A percentile compares a stretch with the other conserved stretches of the same genome.
phyloP scores from a whole-genome alignment of 1,140 invertebrate genomes.

The Eciton burchellii region DNA sequence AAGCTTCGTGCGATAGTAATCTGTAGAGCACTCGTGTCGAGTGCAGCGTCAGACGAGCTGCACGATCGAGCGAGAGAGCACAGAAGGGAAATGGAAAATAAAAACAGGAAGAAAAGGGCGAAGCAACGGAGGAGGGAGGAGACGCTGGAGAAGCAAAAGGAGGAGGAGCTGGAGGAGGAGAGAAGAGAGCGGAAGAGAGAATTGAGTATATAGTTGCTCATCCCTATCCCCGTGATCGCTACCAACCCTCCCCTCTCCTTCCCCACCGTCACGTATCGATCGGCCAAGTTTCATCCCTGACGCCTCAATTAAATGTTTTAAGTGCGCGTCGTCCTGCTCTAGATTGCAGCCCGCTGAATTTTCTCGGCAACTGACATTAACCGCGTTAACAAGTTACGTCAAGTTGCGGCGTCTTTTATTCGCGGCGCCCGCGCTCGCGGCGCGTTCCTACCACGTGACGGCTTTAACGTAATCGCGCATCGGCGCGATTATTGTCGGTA shows the following conservation, averaged over 20 bases:
- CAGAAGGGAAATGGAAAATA: conserved; percentile 13
- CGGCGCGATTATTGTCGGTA: neutral
- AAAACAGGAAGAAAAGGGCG: neutral
- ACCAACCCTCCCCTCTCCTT: too few relatives aligned
- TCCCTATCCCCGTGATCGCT: conserved; percentile 34
- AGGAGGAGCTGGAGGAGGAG: neutral
- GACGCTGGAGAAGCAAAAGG: neutral
- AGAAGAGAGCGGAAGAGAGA: conserved; percentile 1
- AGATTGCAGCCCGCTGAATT: conserved; percentile 12
- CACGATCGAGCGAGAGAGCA: conserved; percentile 32
- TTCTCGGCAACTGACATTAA: conserved; percentile 15
- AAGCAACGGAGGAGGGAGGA: neutral
- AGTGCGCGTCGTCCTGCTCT: neutral
- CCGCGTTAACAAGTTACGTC: conserved; percentile 33
- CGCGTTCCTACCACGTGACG: conserved; percentile 27
- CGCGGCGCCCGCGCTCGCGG: conserved; percentile 3
- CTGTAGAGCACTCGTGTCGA: conserved; percentile 47
- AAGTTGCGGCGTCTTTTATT: conserved; percentile 29
- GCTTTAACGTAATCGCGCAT: conserved; percentile 42
- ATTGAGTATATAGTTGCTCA: conserved; percentile 43
- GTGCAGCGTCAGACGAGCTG: conserved; percentile 41
- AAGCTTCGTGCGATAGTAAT: conserved; percentile 46
- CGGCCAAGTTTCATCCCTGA: conserved; percentile 23
- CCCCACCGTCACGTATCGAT: too few relatives aligned
- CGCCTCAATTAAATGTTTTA: conserved; percentile 35